Conservation (phyloP, 2,888 invertebrate species). For the Philonicus albiceps region DNA sequence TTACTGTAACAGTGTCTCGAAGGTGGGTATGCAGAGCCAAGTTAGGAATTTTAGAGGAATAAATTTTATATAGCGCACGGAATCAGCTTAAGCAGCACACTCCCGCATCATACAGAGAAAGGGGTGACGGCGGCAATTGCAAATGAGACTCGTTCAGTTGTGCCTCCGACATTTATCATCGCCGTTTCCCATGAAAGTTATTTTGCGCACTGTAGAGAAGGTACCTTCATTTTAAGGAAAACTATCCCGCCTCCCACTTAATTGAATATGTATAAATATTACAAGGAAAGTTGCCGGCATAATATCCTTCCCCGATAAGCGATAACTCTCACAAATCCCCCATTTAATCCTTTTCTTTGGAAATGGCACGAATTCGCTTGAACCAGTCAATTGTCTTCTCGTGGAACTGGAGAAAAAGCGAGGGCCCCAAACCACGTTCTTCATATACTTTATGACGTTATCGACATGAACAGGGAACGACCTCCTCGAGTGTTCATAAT, state of each 20-base stretch:
- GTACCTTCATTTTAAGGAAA: not conserved
- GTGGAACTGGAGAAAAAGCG: not conserved
- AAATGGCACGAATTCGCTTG: not conserved
- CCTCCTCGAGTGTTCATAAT: conserved; percentile 37
- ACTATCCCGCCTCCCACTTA: not conserved
- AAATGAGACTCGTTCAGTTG: not conserved
- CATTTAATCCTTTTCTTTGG: conserved; percentile 8
- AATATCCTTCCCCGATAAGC: not conserved
- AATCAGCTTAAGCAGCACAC: not conserved
- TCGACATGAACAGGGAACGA: conserved; percentile 36
- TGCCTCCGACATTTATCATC: not conserved
- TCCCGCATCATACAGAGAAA: not conserved
- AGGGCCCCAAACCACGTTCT: not conserved
- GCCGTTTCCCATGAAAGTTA: not conserved
- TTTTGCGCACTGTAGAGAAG: not conserved
- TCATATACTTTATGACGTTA: conserved; percentile 31
- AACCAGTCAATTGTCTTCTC: conserved; percentile 9
- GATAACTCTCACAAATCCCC: conserved; percentile 4
- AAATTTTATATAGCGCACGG: not conserved
- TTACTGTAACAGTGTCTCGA: not conserved
- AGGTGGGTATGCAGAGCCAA: not conserved
- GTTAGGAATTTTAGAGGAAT: not conserved
- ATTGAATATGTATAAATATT: conserved; percentile 28
- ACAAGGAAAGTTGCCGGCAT: not conserved
- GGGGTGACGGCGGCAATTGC: not conserved